These are phyloP conservation scores for Gambusia holbrooki DNA, from an alignment of 2,113 vertebrate species.

Conservation along the genomic window DNA sequence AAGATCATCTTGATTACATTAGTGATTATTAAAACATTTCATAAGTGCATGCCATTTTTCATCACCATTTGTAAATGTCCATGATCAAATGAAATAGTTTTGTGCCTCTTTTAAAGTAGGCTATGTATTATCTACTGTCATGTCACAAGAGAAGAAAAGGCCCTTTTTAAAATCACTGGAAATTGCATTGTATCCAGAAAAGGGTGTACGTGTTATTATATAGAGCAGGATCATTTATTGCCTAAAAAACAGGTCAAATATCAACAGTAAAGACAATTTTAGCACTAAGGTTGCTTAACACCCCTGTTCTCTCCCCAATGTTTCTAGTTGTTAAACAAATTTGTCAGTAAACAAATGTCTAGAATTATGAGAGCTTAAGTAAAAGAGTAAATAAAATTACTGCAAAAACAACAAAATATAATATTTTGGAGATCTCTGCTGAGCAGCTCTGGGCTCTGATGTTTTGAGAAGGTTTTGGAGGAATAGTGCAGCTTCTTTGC, in stretches of 20 bases:
- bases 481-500: conserved; percentile 13
- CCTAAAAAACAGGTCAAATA: conserved; percentile 2
- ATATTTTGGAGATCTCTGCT: conserved; percentile 18
- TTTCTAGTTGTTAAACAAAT: background rate
- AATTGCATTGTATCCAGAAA: conserved; percentile 16
- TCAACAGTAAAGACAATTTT: background rate
- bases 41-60: background rate
- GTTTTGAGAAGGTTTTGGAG: conserved; percentile 29
- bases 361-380: background rate
- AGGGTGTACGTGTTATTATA: background rate
- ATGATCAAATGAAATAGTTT: background rate
- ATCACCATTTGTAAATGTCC: background rate
- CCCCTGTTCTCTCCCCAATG: background rate
- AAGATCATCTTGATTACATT: background rate
- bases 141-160: background rate
- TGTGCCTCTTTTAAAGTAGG: background rate
- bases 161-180: conserved; percentile 4
- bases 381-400: background rate
- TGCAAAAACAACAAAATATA: conserved; percentile 20
- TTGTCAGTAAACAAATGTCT: background rate
- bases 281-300: background rate
- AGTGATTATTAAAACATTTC: background rate
- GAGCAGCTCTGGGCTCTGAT: conserved; percentile 3
- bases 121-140: background rate
- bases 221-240: background rate